phyloP scores from a whole-genome alignment of 2,113 vertebrate species.

The Gobio gobio region DNA sequence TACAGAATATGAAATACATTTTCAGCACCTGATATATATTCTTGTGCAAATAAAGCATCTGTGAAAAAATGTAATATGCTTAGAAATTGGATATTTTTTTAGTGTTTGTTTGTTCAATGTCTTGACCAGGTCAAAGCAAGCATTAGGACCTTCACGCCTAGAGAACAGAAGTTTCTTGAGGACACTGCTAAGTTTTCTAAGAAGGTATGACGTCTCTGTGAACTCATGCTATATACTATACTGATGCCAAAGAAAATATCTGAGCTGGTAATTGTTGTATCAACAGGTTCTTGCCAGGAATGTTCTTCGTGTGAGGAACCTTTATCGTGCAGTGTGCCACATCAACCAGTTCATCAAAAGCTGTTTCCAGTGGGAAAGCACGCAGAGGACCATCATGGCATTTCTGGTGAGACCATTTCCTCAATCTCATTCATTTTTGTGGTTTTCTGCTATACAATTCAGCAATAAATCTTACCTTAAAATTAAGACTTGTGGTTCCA shows the following conservation, averaged over 20 bases:
- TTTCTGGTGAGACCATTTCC: slow-evolving; percentile 86
- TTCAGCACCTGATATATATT: background rate
- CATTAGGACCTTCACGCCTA: slow-evolving; percentile 87
- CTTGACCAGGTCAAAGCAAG: slow-evolving; percentile 85
- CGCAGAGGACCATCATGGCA: slow-evolving; percentile 84
- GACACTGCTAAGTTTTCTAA: slow-evolving; percentile 95
- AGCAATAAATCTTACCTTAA: background rate
- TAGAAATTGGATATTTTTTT: background rate
- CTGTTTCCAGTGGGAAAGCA: slow-evolving; percentile 97
- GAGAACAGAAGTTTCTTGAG: slow-evolving; percentile 84
- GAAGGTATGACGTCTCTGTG: slow-evolving; percentile 81
- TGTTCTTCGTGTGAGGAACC: slow-evolving; percentile 86
- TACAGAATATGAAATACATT: too few relatives aligned
- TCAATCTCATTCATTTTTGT: background rate
- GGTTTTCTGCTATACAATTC: background rate
- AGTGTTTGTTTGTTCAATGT: background rate
- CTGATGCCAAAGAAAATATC: too few relatives aligned
- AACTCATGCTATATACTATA: too few relatives aligned
- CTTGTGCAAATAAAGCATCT: background rate
- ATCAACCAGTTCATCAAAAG: slow-evolving; percentile 90
- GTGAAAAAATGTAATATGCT: background rate
- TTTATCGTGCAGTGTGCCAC: slow-evolving; percentile 85
- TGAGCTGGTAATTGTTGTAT: background rate
- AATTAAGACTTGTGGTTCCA: background rate
- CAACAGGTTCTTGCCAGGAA: slow-evolving; percentile 89